Evolutionary conservation across 2,113 vertebrate genomes (phyloP).

Genomic region (Odontesthes bonariensis): DNA sequence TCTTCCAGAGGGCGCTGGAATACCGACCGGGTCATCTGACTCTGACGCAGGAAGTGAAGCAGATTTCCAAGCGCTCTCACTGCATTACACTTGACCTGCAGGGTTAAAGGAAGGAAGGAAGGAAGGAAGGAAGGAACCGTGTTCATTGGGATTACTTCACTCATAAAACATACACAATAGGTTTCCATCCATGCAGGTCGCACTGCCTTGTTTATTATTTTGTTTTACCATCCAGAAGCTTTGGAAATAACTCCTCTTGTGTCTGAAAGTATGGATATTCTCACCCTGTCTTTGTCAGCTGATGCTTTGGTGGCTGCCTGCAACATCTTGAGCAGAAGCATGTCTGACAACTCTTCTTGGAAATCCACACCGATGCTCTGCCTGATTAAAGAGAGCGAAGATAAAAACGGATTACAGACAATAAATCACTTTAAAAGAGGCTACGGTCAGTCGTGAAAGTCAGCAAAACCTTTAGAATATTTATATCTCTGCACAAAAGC

Average conservation of each 20-base stretch:
- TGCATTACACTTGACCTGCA: slow-evolving; percentile 93
- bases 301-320: slow-evolving; percentile 89
- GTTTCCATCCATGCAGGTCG: neutral
- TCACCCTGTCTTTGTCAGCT: slow-evolving; percentile 94
- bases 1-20: slow-evolving; percentile 89
- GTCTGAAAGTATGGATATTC: neutral
- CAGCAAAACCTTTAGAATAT: too few species aligned
- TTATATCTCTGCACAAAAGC: too few species aligned
- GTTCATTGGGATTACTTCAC: too few species aligned
- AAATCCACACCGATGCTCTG: slow-evolving; percentile 88
- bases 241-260: neutral
- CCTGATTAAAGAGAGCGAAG: slow-evolving; percentile 77
- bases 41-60: slow-evolving; percentile 91
- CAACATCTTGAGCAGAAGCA: slow-evolving; percentile 93
- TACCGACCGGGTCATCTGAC: slow-evolving; percentile 86
- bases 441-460: neutral
- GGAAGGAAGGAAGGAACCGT: too few species aligned
- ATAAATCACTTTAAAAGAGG: neutral
- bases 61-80: slow-evolving; percentile 95
- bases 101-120: neutral
- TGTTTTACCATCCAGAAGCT: neutral
- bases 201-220: neutral
- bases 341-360: slow-evolving; percentile 93
- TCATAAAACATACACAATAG: too few species aligned
- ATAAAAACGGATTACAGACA: neutral